Evolutionary conservation across 2,113 vertebrate species (phyloP).

Genomic region (Syrmaticus mikado): DNA sequence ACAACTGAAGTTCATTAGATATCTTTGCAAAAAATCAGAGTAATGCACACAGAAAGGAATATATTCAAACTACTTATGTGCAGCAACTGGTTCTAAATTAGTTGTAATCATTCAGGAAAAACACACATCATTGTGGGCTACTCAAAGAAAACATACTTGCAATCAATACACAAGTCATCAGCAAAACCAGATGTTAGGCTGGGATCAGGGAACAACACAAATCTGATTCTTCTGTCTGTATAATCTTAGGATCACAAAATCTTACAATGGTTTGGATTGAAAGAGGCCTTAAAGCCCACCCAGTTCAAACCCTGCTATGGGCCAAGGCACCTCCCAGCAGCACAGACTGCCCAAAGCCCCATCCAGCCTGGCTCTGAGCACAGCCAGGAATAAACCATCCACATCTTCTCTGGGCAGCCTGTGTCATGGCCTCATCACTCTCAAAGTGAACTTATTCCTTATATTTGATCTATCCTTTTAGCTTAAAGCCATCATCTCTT

Average conservation of each 20-base stretch:
- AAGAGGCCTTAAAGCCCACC: neutral
- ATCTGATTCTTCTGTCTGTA: neutral
- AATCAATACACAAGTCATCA: neutral
- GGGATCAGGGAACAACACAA: neutral
- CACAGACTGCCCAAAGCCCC: neutral
- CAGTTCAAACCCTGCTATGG: neutral
- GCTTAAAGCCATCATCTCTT: neutral
- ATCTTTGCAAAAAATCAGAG: neutral
- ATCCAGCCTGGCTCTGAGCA: neutral
- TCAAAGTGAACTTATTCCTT: neutral
- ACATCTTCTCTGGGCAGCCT: neutral
- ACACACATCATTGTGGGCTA: neutral
- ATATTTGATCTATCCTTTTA: neutral
- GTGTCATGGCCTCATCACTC: neutral
- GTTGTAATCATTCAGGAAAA: neutral
- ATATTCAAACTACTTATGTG: neutral
- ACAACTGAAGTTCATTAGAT: accelerated
- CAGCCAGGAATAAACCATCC: neutral
- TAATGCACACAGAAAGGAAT: neutral
- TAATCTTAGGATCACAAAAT: neutral
- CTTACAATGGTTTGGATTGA: neutral
- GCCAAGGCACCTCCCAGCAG: neutral
- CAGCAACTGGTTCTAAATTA: neutral
- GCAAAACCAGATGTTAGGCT: neutral
- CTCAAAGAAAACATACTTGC: neutral